phyloP scores from a whole-genome alignment of 2,113 vertebrate genomes.

The Pampusana beccarii region DNA sequence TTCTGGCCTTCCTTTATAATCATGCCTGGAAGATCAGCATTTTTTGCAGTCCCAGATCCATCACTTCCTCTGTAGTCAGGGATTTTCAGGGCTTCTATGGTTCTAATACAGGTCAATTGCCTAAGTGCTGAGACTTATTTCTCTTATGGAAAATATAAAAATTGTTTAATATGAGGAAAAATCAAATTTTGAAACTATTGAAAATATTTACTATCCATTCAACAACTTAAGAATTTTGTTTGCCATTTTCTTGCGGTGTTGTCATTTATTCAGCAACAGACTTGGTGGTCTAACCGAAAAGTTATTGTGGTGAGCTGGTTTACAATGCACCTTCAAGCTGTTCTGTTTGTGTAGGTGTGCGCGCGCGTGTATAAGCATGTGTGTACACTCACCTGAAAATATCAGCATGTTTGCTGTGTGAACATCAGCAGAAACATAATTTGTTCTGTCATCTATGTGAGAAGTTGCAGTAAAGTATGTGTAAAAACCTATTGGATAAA shows the following conservation, averaged over 20 bases:
- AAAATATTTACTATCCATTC: background rate
- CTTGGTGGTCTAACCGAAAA: background rate
- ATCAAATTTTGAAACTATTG: background rate
- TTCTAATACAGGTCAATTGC: background rate
- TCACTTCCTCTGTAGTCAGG: background rate
- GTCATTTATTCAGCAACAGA: background rate
- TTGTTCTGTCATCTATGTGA: background rate
- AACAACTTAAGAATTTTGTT: background rate
- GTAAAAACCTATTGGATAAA: conserved; percentile 12
- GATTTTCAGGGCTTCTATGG: background rate
- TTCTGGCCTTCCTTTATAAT: background rate
- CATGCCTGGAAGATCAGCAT: background rate
- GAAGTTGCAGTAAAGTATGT: conserved; percentile 10
- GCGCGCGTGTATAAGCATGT: background rate
- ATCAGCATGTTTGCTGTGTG: background rate
- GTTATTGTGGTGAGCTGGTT: background rate
- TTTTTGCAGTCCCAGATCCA: background rate
- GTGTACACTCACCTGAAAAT: background rate
- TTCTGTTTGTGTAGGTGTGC: background rate
- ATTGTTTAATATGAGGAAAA: background rate
- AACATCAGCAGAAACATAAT: background rate
- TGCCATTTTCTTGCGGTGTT: background rate
- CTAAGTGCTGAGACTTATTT: background rate
- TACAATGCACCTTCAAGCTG: background rate
- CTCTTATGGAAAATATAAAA: background rate